Evolutionary conservation across 2,797 vertebrate species (phyloP), one percentile per base, ranked within the genome.

Genomic region (Manis pentadactyla): DNA sequence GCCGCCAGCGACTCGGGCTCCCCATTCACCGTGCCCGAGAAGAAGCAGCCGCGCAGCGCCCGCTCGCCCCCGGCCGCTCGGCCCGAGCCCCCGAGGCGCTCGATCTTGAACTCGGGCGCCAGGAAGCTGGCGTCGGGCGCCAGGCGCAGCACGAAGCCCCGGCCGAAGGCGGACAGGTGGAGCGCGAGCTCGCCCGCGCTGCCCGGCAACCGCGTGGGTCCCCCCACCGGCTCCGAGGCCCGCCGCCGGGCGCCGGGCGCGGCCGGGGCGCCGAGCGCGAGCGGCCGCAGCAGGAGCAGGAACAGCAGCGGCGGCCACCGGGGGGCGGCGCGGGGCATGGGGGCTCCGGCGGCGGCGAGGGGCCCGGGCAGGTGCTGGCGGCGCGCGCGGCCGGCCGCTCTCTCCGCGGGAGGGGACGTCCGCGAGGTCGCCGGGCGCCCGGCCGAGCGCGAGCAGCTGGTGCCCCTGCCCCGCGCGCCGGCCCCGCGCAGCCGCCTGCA

Each of bases 61-160:
- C 97, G 98, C 51, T 97, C 98, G 0, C 59, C 73, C 34, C 94
- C 18, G 0, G 12, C 79, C 7, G 92, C 79, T 27, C 27, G 64
- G 15, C 87, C 34, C 0, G 82, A 2, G 69, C 86, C 98, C 73
- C 97, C 98, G 29, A 99, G 37, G 25, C 98, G 98, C 96, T 99
- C 98, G 25, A 99, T 96, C 90, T 97, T 98, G 97, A 99, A 98
- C n/a, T 97, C 97, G 0, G 99, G 99, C 9, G 99, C 98, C 39
- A 99, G 96, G 84, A 99, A 99, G 95, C 98, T 98, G 98, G 98
- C 97, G 77, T 99, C 99, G 37, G 99, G 99, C n/a, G 93, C 96
- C 77, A 99, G 98, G 69, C 98, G 98, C 10, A 99, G 98, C 25
- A 98, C 99, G 93, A 99, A 97, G 95, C 98, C 97, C 68, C 97